Conservation (phyloP, 2,797 vertebrate genomes). For the Rhinophrynus dorsalis region DNA sequence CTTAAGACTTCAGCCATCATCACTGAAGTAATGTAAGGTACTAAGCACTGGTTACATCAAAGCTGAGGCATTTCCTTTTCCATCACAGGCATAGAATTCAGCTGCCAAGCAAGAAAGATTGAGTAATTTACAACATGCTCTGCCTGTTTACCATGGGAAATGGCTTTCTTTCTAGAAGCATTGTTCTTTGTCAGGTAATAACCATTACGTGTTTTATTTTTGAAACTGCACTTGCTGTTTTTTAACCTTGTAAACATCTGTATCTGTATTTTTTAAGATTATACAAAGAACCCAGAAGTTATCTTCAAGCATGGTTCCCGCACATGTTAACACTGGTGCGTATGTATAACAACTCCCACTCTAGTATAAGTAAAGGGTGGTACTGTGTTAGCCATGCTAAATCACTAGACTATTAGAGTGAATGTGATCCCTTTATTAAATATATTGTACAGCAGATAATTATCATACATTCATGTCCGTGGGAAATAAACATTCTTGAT, state of each 20-base stretch:
- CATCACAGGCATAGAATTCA: constrained; percentile 59
- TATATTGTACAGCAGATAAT: too few relatives aligned
- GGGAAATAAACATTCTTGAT: too few relatives aligned
- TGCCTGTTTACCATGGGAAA: constrained; percentile 63
- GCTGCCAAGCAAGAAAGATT: constrained; percentile 56
- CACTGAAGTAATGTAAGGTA: background rate
- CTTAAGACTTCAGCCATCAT: background rate
- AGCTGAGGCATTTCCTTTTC: constrained; percentile 64
- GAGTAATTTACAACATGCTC: constrained; percentile 59
- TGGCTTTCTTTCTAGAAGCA: constrained; percentile 27
- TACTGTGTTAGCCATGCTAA: too few relatives aligned
- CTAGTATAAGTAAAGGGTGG: too few relatives aligned
- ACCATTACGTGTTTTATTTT: constrained; percentile 33
- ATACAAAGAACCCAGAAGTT: background rate
- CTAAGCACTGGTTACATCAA: constrained; percentile 46
- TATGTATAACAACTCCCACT: too few relatives aligned
- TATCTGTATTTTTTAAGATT: background rate
- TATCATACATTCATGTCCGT: too few relatives aligned
- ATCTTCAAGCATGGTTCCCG: background rate
- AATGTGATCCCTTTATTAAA: too few relatives aligned
- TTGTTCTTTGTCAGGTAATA: constrained; percentile 35
- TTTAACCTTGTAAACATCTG: constrained; percentile 36
- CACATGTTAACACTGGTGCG: too few relatives aligned
- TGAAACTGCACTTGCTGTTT: background rate
- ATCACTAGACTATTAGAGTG: too few relatives aligned